Conservation (phyloP, 2,888 invertebrate genomes). For the Ariolimax columbianus region DNA sequence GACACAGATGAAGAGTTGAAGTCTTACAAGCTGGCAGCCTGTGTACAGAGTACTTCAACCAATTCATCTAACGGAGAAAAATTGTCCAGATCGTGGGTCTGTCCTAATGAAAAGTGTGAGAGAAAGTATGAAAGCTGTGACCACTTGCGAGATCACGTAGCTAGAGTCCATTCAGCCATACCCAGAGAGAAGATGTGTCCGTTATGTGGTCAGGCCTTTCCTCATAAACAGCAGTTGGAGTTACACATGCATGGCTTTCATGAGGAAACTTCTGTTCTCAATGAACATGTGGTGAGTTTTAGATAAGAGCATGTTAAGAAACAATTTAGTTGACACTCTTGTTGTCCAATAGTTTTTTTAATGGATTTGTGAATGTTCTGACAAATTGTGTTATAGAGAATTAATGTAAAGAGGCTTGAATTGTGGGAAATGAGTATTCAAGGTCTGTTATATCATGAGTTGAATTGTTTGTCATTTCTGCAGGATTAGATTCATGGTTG, state of each 20-base stretch:
- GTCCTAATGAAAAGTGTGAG: not conserved
- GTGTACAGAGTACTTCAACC: too few relatives aligned
- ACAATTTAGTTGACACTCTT: too few relatives aligned
- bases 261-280: constrained; percentile 27
- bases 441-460: too few relatives aligned
- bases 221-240: constrained; percentile 34
- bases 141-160: not conserved
- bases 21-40: not conserved
- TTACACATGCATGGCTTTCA: constrained; percentile 17
- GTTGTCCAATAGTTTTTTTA: not conserved
- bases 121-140: not conserved
- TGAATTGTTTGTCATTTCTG: too few relatives aligned
- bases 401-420: too few relatives aligned
- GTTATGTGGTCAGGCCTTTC: constrained; percentile 27
- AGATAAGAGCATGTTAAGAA: not conserved
- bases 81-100: not conserved
- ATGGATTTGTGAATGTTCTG: not conserved
- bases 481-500: too few relatives aligned
- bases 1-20: not conserved
- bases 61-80: not conserved
- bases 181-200: constrained; percentile 25
- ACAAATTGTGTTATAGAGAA: not conserved
- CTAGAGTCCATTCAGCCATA: not conserved
- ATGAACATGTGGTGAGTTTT: constrained; percentile 28
- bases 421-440: too few relatives aligned